Base-by-base conservation (phyloP, 2,113 vertebrate species). In the Symphodus melops region DNA sequence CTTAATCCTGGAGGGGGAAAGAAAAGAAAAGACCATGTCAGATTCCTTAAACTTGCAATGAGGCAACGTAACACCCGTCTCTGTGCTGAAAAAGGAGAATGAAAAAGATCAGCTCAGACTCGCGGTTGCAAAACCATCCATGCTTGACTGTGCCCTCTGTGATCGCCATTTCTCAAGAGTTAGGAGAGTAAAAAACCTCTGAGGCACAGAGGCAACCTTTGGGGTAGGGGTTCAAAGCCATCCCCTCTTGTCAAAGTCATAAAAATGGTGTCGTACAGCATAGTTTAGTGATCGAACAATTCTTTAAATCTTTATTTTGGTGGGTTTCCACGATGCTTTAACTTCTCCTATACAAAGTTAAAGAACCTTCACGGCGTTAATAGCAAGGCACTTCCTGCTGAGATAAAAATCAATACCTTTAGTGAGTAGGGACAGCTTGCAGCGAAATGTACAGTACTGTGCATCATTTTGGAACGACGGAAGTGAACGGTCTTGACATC, bases 101-200 rank as follows among this genome's bases (percentile, higher is more conserved):
- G 54, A 86, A 60, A 62, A 58, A 72, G 56, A 79, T 82, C 42
- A 54, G 9, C 69, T 83, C 51, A 71, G 71, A 73, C 71, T 25
- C 28, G 46, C 33, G 21, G 82, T 77, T 80, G 69, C 51, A 75
- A 75, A 86, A 67, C 63, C 80, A 74, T 37, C 68, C 59, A 62
- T 68, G 80, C 72, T 46, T 78, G 79, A 76, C 71, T 75, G 41
- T 68, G 67, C 46, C 59, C 67, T 68, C 72, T 71, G 68, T 68
- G 59, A 77, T 78, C 71, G 51, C 56, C 64, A 77, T 86, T 83
- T 70, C 70, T 85, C 65, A 63, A 52, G 68, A 75, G 59, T 70
- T 5, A 8, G 16, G 46, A 19, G 46, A 48, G 46, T 48, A 48
- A 52, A 52, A 51, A 78, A 17, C 33, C 54, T 55, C 37, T 21